These are phyloP conservation scores for Leptogaster cylindrica DNA, from an alignment of 2,888 invertebrate species.

Conservation along the genomic window DNA sequence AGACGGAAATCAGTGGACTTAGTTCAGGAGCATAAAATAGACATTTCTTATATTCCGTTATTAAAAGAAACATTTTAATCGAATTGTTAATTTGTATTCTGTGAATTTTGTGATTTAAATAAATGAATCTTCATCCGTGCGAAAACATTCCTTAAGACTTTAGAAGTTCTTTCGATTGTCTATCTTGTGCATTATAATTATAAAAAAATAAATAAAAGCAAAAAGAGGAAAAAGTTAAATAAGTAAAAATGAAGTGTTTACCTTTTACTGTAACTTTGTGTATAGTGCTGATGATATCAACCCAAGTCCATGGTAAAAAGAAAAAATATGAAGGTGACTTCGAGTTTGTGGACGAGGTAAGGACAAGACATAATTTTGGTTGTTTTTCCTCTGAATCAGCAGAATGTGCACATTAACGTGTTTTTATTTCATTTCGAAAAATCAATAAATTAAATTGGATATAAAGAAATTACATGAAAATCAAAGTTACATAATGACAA, in stretches of 20 bases:
- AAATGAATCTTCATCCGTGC: too few relatives aligned
- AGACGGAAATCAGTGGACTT: constrained; percentile 27
- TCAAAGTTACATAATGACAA: constrained; percentile 37
- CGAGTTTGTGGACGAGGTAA: constrained; percentile 81
- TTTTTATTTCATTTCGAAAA: constrained; percentile 7
- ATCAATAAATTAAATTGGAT: constrained; percentile 38
- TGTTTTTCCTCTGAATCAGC: neutral
- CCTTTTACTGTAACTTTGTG: constrained; percentile 57
- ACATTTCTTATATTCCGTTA: too few relatives aligned
- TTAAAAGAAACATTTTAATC: neutral
- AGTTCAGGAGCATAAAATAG: too few relatives aligned
- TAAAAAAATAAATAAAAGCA: constrained; percentile 30
- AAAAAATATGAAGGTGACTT: constrained; percentile 79
- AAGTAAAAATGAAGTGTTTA: constrained; percentile 57
- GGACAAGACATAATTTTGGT: constrained; percentile 44
- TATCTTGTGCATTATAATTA: neutral
- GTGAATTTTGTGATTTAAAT: too few relatives aligned
- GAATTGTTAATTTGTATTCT: too few relatives aligned
- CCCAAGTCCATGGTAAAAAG: constrained; percentile 64
- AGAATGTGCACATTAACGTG: neutral
- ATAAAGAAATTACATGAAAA: constrained; percentile 22
- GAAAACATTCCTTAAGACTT: neutral
- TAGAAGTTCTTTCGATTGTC: neutral
- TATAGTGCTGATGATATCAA: constrained; percentile 60
- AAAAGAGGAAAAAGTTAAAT: constrained; percentile 22